A percentile compares a stretch with the other conserved stretches of the same genome.
Evolutionary conservation across 2,797 vertebrate genomes (phyloP).

Genomic region (Argentina silus): DNA sequence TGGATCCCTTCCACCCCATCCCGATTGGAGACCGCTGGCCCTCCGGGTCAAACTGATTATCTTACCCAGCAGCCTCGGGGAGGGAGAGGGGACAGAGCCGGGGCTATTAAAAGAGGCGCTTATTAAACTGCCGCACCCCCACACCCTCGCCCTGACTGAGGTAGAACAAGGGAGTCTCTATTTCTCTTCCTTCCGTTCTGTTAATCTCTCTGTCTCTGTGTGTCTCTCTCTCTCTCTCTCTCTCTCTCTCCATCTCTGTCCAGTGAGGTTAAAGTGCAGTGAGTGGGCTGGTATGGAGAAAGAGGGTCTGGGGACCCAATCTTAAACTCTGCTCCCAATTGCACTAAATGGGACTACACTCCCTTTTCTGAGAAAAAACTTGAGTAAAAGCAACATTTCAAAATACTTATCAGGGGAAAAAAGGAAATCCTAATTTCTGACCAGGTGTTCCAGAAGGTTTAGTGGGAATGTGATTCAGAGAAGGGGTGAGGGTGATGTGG

Average conservation of each 20-base stretch:
- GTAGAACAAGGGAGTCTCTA: background rate
- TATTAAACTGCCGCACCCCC: constrained; percentile 24
- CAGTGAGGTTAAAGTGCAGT: background rate
- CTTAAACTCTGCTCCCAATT: background rate
- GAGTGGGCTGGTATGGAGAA: background rate
- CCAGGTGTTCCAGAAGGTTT: background rate
- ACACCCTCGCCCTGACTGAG: too few species aligned
- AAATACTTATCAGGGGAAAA: too few species aligned
- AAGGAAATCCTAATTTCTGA: too few species aligned
- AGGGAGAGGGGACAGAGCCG: constrained; percentile 3
- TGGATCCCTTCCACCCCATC: constrained; percentile 77
- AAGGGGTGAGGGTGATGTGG: too few species aligned
- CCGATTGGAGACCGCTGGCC: constrained; percentile 64
- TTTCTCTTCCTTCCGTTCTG: background rate
- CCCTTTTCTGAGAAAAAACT: background rate
- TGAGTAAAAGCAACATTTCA: background rate
- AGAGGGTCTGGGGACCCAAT: background rate
- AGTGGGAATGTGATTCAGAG: background rate
- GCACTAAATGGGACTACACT: background rate
- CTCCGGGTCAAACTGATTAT: constrained; percentile 83
- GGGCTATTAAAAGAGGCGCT: constrained; percentile 51
- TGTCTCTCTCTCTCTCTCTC: constrained; percentile 2
- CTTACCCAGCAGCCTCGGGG: constrained; percentile 47
- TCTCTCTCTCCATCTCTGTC: background rate
- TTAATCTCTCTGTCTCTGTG: background rate